Base-by-base conservation (phyloP, 1,140 invertebrate species). In the Paracyclopina nana region DNA sequence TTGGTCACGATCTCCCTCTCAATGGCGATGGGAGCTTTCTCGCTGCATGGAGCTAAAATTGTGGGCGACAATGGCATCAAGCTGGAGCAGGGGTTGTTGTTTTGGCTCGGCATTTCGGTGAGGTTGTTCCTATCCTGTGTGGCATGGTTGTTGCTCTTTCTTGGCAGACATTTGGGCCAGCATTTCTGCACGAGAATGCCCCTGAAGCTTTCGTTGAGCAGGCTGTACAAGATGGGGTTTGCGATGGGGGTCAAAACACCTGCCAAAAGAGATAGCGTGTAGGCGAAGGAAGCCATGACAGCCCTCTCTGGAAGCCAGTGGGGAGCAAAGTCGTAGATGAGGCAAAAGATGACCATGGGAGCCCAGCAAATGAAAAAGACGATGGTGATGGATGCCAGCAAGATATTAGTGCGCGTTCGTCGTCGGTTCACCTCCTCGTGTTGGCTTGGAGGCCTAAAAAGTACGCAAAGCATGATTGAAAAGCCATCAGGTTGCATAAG, bases 221-320 rank as follows among this genome's bases (percentile, higher is more conserved):
- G 34, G 14, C n/a, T 38, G 20, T 38, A 38, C 34, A 38, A 38
- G 20, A 38, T 38, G 34, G 34, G 34, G 20, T 38, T 38, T n/a
- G 34, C 34, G n/a, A 38, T 20, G 34, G 34, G 20, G 20, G n/a
- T 38, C 20, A n/a, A n/a, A n/a, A 38, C 14, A 3, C 34, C 34
- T 16, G 20, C 14, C 5, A 38, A 20, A 9, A 38, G 34, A n/a
- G 34, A 38, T 20, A 38, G 8, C 4, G 34, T 38, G 34, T 38
- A 38, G 14, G n/a, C 34, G 20, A 38, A n/a, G n/a, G 20, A 16
- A 20, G 34, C 34, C n/a, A 16, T 16, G 34, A n/a, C 20, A 38
- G 14, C 34, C n/a, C 34, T n/a, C 20, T 38, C 3, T 38, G 34
- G 34, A n/a, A 38, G 20, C 14, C 14, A 20, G 34, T 20, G n/a